A percentile compares a stretch with the other conserved stretches of the same genome.
phyloP scores from a whole-genome alignment of 1,140 invertebrate genomes.

The Hestina assimilis region DNA sequence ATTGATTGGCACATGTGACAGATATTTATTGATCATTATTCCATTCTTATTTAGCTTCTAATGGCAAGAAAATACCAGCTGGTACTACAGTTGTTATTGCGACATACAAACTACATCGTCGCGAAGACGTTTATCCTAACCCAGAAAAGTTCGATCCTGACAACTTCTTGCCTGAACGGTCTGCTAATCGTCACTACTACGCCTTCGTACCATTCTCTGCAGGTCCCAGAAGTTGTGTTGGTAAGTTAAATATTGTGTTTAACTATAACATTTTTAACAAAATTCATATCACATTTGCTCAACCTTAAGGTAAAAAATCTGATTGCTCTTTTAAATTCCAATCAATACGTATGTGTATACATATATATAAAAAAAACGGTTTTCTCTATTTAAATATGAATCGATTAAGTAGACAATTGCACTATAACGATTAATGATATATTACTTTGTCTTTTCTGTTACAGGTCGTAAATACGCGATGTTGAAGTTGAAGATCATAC shows the following conservation, averaged over 20 bases:
- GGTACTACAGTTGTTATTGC: conserved; percentile 84
- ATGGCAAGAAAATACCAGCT: conserved; percentile 80
- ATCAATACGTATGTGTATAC: no score
- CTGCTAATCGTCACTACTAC: conserved; percentile 89
- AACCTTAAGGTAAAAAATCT: no score
- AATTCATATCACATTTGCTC: no score
- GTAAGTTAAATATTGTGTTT: conserved; percentile 77
- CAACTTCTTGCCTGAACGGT: conserved; percentile 92
- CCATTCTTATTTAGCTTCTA: conserved; percentile 78
- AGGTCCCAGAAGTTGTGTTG: conserved; percentile 90
- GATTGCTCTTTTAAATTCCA: no score
- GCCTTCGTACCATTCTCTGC: conserved; percentile 94
- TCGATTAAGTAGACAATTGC: not conserved
- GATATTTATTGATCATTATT: not conserved
- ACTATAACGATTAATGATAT: not conserved
- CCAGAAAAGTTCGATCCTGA: conserved; percentile 93
- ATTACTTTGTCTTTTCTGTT: conserved; percentile 9
- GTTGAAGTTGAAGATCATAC: conserved; percentile 91
- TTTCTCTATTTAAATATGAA: no score
- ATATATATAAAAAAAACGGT: no score
- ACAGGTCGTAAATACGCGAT: conserved; percentile 93
- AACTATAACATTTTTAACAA: not conserved
- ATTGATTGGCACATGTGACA: not conserved
- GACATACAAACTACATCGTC: conserved; percentile 87
- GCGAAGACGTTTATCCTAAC: conserved; percentile 88